Base-by-base conservation (phyloP, 2,888 invertebrate species). In the Eilema sororculum region DNA sequence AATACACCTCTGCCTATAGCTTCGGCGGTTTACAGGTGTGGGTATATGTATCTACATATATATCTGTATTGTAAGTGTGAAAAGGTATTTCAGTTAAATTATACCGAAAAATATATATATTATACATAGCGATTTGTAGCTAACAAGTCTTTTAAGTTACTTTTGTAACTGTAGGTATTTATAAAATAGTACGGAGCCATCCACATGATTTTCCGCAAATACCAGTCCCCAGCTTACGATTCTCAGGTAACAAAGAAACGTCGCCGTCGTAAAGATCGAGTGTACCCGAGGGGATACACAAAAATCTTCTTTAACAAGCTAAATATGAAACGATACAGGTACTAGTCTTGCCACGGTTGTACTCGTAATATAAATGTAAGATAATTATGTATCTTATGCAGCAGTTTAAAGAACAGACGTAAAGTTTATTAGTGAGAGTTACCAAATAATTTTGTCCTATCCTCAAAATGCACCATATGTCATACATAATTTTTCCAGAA, bases 221-320 rank as follows among this genome's bases (percentile, higher is more conserved):
- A 52, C 9, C 52, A n/a, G n/a, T 52, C 52, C 52, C n/a, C 9
- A 52, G 52, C n/a, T n/a, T 52, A 52, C 52, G n/a, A 52, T 52
- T 52, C 52, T 20, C n/a, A n/a, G n/a, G n/a, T n/a, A n/a, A 52
- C 52, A 52, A 52, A 52, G n/a, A 52, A 52, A 52, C 1, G 52
- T 52, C 9, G n/a, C 52, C 52, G 52, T 52, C 52, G 52, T n/a
- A 8, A 52, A 52, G n/a, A 52, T n/a, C n/a, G 52, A 52, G 52
- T 52, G 52, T 52, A 52, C 52, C 52, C n/a, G n/a, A 52, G 52
- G 52, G 52, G 8, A 52, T n/a, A n/a, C n/a, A 52, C n/a, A 52
- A 52, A 52, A 52, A 52, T 52, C 52, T 52, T 52, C 52, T 52
- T 52, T 52, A 52, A n/a, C 3, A 52, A 52, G n/a, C 52, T 52